Evolutionary conservation across 2,797 vertebrate genomes (phyloP).

Genomic region (Lagorchestes hirsutus): DNA sequence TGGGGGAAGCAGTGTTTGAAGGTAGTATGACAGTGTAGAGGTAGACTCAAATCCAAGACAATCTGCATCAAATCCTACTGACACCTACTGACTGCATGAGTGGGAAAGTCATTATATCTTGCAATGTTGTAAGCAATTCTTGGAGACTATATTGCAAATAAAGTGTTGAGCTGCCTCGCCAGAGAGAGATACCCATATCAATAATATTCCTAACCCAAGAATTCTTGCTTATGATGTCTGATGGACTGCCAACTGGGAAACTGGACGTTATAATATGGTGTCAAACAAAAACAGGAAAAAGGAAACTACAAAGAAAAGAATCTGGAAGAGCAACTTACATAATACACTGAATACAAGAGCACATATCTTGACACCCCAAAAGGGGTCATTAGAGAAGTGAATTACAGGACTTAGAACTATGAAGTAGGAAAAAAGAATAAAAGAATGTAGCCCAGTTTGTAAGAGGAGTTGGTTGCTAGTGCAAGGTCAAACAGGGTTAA

Average conservation of each 20-base stretch:
- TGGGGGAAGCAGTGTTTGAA: background rate
- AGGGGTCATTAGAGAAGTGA: background rate
- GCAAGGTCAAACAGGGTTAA: background rate
- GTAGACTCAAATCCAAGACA: background rate
- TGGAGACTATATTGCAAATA: background rate
- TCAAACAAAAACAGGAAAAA: background rate
- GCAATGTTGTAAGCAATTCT: background rate
- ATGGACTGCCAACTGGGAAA: background rate
- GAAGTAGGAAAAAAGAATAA: background rate
- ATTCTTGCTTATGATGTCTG: background rate
- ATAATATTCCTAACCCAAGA: background rate
- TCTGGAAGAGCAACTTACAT: background rate
- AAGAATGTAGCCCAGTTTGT: background rate
- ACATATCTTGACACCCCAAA: background rate
- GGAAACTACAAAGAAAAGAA: background rate
- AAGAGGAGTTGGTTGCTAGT: background rate
- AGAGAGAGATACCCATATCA: background rate
- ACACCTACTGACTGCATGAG: background rate
- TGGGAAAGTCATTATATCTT: background rate
- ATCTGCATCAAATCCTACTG: background rate
- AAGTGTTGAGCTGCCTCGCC: background rate
- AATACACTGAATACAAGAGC: background rate
- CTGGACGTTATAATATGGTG: background rate
- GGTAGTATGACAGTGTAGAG: background rate
- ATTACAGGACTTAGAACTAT: background rate